Conservation (phyloP, 1,140 invertebrate species). For the Oedothorax gibbosus region DNA sequence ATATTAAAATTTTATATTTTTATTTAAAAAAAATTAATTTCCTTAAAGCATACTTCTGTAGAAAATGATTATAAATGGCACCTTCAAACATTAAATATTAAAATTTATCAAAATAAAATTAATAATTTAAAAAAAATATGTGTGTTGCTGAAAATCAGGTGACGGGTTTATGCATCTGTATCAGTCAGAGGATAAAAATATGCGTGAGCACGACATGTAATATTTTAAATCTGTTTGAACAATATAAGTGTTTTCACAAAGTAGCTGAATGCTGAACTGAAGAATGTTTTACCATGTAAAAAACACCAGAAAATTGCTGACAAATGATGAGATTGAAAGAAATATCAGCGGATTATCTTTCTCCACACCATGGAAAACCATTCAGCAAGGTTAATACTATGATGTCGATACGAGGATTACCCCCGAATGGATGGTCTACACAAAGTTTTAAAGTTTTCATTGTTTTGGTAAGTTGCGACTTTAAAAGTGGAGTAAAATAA, state of each 20-base stretch:
- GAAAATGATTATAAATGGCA: too few species aligned
- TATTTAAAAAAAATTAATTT: too few species aligned
- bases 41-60: too few species aligned
- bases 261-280: neutral
- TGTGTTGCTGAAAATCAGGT: too few species aligned
- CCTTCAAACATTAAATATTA: too few species aligned
- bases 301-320: neutral
- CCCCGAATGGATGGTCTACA: slow-evolving; percentile 32
- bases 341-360: neutral
- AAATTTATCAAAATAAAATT: too few species aligned
- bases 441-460: slow-evolving; percentile 24
- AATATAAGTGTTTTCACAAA: neutral
- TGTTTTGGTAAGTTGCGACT: neutral
- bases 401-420: slow-evolving; percentile 19
- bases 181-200: neutral
- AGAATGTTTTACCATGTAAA: neutral
- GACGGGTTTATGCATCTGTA: neutral
- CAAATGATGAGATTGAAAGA: neutral
- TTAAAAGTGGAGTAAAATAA: slow-evolving; percentile 33
- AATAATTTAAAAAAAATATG: too few species aligned
- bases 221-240: neutral
- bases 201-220: neutral
- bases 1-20: too few species aligned
- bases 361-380: slow-evolving; percentile 7
- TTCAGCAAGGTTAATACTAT: slow-evolving; percentile 16